A percentile compares a stretch with the other conserved stretches of the same genome.
Evolutionary conservation across 2,113 vertebrate species (phyloP).

Genomic region (Bombycilla garrulus): DNA sequence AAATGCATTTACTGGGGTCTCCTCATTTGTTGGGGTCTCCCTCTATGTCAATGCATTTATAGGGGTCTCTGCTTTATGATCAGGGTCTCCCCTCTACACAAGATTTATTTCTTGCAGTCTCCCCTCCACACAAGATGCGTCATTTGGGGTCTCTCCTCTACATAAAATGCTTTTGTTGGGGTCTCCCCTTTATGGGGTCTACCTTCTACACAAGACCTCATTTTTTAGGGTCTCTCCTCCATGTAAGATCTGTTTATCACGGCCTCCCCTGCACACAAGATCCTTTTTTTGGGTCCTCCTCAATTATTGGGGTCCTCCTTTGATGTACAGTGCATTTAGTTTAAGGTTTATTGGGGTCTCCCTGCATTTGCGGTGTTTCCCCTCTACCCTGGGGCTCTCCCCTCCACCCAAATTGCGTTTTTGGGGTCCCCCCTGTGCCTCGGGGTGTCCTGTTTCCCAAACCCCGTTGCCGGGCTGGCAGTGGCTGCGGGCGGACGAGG

Average conservation of each 20-base stretch:
- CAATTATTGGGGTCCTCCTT: neutral
- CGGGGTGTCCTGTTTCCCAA: neutral
- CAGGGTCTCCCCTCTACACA: neutral
- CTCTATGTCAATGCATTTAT: neutral
- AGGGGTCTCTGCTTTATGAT: neutral
- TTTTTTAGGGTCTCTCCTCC: neutral
- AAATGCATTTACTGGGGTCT: neutral
- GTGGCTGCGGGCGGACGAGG: slow-evolving; percentile 92
- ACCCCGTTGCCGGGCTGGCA: neutral
- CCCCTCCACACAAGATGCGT: too few relatives aligned
- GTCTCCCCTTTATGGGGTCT: neutral
- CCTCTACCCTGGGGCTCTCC: neutral
- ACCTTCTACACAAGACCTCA: neutral
- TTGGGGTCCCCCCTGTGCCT: too few relatives aligned
- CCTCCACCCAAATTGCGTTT: neutral
- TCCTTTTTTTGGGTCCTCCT: neutral
- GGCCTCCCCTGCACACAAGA: neutral
- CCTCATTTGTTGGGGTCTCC: neutral
- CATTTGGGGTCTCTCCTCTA: neutral
- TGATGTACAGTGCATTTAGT: neutral
- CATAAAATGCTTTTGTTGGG: neutral
- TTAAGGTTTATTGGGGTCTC: neutral
- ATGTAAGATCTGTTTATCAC: neutral
- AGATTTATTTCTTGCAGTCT: neutral
- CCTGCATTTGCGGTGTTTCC: neutral